Conservation (phyloP, 2,113 vertebrate species). For the Aix galericulata region DNA sequence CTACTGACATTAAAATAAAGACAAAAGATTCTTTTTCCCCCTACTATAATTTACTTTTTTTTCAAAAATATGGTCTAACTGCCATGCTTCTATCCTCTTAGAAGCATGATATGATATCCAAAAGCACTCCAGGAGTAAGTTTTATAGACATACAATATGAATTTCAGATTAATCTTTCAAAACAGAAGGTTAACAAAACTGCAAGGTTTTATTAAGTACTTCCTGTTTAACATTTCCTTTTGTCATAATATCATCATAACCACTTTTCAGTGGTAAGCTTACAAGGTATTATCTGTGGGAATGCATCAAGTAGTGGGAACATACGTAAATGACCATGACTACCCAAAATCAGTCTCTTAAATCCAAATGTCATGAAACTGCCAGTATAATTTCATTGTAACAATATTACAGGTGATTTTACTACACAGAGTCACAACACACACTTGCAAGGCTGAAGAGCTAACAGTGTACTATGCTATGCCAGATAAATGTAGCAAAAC, state of each 20-base stretch:
- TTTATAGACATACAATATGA: neutral
- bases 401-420: neutral
- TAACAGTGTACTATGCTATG: accelerated
- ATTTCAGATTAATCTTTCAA: neutral
- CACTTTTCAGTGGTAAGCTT: neutral
- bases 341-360: neutral
- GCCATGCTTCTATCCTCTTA: neutral
- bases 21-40: accelerated
- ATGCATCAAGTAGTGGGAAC: neutral
- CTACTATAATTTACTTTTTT: neutral
- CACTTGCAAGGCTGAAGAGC: neutral
- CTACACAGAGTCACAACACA: neutral
- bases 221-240: neutral
- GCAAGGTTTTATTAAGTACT: neutral
- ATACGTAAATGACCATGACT: neutral
- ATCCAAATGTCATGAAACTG: neutral
- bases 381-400: neutral
- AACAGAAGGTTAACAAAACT: neutral
- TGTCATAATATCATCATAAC: neutral
- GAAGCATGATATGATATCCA: neutral
- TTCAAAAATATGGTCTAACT: neutral
- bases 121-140: neutral
- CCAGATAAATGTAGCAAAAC: neutral
- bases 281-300: neutral
- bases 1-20: neutral